These are phyloP conservation scores for Otolemur crassicaudatus DNA, from an alignment of 2,797 vertebrate species.

Conservation along the genomic window DNA sequence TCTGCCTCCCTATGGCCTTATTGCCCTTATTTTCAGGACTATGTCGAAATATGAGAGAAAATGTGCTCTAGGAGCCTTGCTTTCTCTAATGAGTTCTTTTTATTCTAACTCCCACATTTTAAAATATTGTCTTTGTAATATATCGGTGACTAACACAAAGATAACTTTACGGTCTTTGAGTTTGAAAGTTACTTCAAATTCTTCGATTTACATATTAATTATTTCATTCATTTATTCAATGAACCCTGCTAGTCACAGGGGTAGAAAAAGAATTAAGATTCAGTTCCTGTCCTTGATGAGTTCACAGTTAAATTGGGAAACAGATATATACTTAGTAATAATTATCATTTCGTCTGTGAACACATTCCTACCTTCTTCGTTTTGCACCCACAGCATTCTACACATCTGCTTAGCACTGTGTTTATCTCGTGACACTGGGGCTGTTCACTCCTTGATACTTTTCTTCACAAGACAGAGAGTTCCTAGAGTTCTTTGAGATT, in stretches of 20 bases:
- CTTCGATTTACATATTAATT: background rate
- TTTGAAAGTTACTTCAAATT: background rate
- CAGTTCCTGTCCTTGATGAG: background rate
- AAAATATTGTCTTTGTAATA: background rate
- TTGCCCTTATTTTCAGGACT: background rate
- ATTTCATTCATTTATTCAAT: background rate
- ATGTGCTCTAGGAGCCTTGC: background rate
- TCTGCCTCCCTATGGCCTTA: background rate
- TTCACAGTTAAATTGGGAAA: background rate
- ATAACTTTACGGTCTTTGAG: background rate
- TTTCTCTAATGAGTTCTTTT: conserved; percentile 11
- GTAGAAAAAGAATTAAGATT: conserved; percentile 4
- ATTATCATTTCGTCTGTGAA: background rate
- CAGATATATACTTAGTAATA: background rate
- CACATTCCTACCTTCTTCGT: background rate
- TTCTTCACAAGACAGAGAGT: background rate
- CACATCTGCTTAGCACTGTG: accelerated
- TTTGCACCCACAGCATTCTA: background rate
- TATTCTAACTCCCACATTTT: background rate
- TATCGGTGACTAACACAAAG: background rate
- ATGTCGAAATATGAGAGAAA: conserved; percentile 22
- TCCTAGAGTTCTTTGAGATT: background rate
- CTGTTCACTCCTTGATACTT: background rate
- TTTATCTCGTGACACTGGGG: background rate
- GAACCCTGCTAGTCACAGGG: background rate